Evolutionary conservation across 2,888 invertebrate species (phyloP).

Genomic region (Rutpela maculata): DNA sequence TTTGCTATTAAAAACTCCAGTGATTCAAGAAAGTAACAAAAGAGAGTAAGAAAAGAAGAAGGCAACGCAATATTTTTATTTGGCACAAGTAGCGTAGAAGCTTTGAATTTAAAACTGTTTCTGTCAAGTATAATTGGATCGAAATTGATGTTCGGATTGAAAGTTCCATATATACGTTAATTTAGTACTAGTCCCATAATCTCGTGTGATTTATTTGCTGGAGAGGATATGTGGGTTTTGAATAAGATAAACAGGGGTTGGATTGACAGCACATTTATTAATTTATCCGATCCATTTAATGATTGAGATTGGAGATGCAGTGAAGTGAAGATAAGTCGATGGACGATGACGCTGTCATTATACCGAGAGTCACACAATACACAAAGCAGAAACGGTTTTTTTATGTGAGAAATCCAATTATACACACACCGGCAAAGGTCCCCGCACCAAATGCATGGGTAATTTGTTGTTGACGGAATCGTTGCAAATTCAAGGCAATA

Average conservation of each 20-base stretch:
- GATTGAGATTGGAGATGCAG: neutral
- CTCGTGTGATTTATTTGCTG: slow-evolving; percentile 12
- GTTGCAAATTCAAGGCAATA: too few relatives aligned
- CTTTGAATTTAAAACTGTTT: neutral
- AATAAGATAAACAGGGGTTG: slow-evolving; percentile 15
- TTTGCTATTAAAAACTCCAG: neutral
- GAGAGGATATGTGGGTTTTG: slow-evolving; percentile 2
- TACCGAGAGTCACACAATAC: too few relatives aligned
- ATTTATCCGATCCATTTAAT: slow-evolving; percentile 4
- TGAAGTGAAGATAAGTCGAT: too few relatives aligned
- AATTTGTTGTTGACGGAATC: too few relatives aligned
- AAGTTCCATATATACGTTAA: slow-evolving; percentile 6
- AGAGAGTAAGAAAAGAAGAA: neutral
- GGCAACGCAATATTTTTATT: neutral
- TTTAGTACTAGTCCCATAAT: slow-evolving; percentile 2
- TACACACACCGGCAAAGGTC: too few relatives aligned
- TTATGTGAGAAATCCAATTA: too few relatives aligned
- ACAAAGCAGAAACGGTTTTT: too few relatives aligned
- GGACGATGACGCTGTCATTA: too few relatives aligned
- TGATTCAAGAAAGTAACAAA: neutral
- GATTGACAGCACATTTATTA: slow-evolving; percentile 9
- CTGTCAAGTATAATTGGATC: neutral
- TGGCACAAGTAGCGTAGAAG: neutral
- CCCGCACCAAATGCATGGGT: too few relatives aligned
- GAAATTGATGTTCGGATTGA: slow-evolving; percentile 1